Evolutionary conservation across 2,113 vertebrate species (phyloP), one percentile per base, ranked within the genome.

Genomic region (Tor tambroides): DNA sequence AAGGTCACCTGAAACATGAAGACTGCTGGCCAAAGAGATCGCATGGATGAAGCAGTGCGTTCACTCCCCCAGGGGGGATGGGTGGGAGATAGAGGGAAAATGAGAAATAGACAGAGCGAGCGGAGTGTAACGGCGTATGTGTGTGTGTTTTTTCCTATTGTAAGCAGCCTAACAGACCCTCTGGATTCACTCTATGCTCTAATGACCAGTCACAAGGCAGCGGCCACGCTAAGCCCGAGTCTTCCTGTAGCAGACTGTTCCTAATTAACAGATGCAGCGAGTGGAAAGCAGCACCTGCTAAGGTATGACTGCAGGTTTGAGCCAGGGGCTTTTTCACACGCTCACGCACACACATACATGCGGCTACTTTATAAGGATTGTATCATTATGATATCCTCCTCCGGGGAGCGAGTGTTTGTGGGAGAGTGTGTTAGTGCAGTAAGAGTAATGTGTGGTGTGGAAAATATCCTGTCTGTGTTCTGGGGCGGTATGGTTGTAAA

Each of bases 251-350:
- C 74, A 90, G 87, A 82, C 90, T 92, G 91, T 91, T 93, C 91
- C 92, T 94, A 94, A 95, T 95, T 94, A 95, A 94, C 91, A 92
- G 91, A 92, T 87, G 91, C 94, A 94, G 91, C 86, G 87, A 91
- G 91, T 93, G 93, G 93, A 95, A 94, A 94, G 90, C 81, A 90
- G 90, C 93, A 94, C 93, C 93, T 94, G 94, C 92, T 95, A 89
- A 88, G 86, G 90, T 91, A 89, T 89, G 92, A 90, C 92, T 91
- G 92, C 91, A 90, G 91, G 90, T 89, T 90, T 85, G 82, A 87
- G 91, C 91, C 88, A 79, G 90, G 91, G 90, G 91, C 91, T 90
- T 83, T 86, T 88, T 89, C 86, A 89, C 86, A 88, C 88, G 71
- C 82, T 54, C 26, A 80, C 17, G 41, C 78, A 85, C 82, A 84